These are phyloP conservation scores for Tachypleus tridentatus DNA, from an alignment of 1,140 invertebrate species.

Conservation along the genomic window DNA sequence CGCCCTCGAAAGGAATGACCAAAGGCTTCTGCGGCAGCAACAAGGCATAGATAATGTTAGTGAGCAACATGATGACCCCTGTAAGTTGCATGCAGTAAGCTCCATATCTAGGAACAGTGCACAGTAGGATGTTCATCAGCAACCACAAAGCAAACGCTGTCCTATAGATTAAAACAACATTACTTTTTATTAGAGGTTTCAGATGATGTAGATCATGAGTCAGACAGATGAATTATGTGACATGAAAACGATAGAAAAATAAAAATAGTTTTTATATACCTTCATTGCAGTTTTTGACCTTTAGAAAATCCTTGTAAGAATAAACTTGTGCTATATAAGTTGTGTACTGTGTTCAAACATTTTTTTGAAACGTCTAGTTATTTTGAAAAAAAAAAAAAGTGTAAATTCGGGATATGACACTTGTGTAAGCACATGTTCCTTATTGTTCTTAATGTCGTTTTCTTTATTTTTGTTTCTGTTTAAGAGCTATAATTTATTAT, in stretches of 20 bases:
- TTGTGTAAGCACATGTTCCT: too few species aligned
- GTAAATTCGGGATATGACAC: too few species aligned
- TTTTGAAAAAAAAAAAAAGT: too few species aligned
- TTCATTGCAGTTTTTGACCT: too few species aligned
- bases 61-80: constrained; percentile 55
- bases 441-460: too few species aligned
- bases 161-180: constrained; percentile 5
- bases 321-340: too few species aligned
- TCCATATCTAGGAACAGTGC: constrained; percentile 82
- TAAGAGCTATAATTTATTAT: too few species aligned
- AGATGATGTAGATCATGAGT: neutral
- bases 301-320: too few species aligned
- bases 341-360: too few species aligned
- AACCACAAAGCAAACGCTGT: constrained; percentile 70
- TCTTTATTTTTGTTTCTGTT: too few species aligned
- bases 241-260: neutral
- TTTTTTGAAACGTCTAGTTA: too few species aligned
- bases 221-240: neutral
- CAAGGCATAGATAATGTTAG: constrained; percentile 67
- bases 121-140: constrained; percentile 75
- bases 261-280: too few species aligned
- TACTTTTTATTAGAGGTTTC: neutral
- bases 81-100: constrained; percentile 74
- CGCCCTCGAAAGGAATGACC: constrained; percentile 42
- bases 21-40: constrained; percentile 57